Percentiles rank a stretch among this genome's conserved stretches.
These are phyloP conservation scores for Bombyx mandarina DNA, from an alignment of 1,140 invertebrate species.

Conservation along the genomic window DNA sequence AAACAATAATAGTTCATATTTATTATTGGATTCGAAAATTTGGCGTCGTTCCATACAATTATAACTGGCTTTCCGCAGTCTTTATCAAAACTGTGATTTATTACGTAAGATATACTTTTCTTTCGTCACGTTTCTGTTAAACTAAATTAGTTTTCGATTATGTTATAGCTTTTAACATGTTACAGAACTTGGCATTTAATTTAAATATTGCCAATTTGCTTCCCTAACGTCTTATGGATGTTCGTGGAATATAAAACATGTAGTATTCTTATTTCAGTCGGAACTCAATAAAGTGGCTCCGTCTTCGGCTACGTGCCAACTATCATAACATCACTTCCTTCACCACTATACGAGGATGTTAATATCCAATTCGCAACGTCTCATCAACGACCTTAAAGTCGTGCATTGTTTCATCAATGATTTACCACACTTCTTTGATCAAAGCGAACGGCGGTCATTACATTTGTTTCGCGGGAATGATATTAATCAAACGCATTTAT, in stretches of 20 bases:
- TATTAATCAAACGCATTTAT: slow-evolving; percentile 66
- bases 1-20: slow-evolving; percentile 26
- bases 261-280: too few relatives aligned
- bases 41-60: slow-evolving; percentile 38
- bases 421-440: slow-evolving; percentile 54
- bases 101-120: slow-evolving; percentile 5
- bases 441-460: slow-evolving; percentile 35
- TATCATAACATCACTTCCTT: slow-evolving; percentile 11
- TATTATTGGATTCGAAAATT: slow-evolving; percentile 42
- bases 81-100: slow-evolving; percentile 18
- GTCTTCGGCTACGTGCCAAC: slow-evolving; percentile 6
- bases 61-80: slow-evolving; percentile 26
- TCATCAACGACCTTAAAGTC: slow-evolving; percentile 28
- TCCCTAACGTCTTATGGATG: not conserved
- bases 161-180: not conserved
- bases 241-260: too few relatives aligned
- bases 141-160: not conserved
- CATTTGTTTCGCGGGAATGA: slow-evolving; percentile 53
- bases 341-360: slow-evolving; percentile 9
- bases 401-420: slow-evolving; percentile 45
- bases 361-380: slow-evolving; percentile 32
- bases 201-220: not conserved
- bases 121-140: slow-evolving; percentile 1
- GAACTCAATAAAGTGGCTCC: too few relatives aligned
- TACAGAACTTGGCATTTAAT: not conserved